A percentile compares a stretch with the other conserved stretches of the same genome.
phyloP scores from a whole-genome alignment of 2,888 invertebrate genomes.

The Caenorhabditis sulstoni region DNA sequence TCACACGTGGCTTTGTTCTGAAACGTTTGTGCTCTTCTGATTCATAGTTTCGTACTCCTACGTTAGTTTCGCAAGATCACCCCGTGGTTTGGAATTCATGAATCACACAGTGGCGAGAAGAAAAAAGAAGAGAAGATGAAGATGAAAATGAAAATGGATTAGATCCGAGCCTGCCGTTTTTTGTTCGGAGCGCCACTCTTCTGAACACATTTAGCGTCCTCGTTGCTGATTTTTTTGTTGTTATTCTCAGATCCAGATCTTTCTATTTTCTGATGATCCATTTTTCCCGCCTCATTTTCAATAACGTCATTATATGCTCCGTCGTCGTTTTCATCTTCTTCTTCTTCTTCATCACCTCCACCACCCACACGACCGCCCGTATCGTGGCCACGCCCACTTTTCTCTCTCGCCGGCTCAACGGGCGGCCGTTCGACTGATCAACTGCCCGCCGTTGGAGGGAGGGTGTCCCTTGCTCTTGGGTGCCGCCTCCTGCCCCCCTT shows the following conservation, averaged over 20 bases:
- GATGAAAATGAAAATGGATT: too few relatives aligned
- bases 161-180: too few relatives aligned
- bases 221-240: too few relatives aligned
- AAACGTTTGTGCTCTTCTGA: neutral
- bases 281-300: too few relatives aligned
- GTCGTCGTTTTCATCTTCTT: constrained; percentile 5
- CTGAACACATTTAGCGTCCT: neutral
- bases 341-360: constrained; percentile 1
- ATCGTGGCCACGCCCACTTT: constrained; percentile 23
- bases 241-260: too few relatives aligned
- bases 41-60: neutral
- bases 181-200: too few relatives aligned
- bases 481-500: neutral
- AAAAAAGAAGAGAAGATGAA: too few relatives aligned
- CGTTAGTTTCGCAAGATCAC: constrained; percentile 17
- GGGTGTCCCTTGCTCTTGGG: neutral
- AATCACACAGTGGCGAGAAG: constrained; percentile 11
- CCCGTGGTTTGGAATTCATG: neutral
- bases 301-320: too few relatives aligned
- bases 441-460: constrained; percentile 37
- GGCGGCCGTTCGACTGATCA: constrained; percentile 47
- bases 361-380: constrained; percentile 27
- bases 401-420: constrained; percentile 15
- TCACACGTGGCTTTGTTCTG: too few relatives aligned
- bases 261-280: too few relatives aligned